A percentile compares a stretch with the other conserved stretches of the same genome.
phyloP scores from a whole-genome alignment of 1,140 invertebrate genomes.

The Drosophila watanabei region DNA sequence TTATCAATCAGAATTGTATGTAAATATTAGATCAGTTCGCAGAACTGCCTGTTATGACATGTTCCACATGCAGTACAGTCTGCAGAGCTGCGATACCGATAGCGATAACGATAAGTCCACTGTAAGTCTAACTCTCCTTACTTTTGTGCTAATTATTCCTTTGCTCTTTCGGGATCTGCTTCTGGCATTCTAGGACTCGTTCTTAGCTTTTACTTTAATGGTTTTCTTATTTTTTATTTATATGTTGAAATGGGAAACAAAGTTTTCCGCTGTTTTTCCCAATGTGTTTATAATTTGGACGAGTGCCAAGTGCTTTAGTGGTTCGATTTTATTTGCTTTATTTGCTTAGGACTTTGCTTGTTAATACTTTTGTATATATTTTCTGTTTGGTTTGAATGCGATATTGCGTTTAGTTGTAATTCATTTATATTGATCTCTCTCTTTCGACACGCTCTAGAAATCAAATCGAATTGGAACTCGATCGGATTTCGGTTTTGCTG shows the following conservation, averaged over 20 bases:
- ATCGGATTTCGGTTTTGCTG: slow-evolving; percentile 10
- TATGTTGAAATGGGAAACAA: slow-evolving; percentile 8
- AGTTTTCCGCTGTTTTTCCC: slow-evolving; percentile 31
- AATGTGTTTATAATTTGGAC: slow-evolving; percentile 41
- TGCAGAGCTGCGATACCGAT: slow-evolving; percentile 23
- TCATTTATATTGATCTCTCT: slow-evolving; percentile 39
- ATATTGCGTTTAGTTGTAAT: slow-evolving; percentile 17
- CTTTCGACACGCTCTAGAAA: slow-evolving; percentile 57
- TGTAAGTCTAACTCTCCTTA: slow-evolving; percentile 6
- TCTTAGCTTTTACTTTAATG: neutral
- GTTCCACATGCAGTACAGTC: slow-evolving; percentile 25
- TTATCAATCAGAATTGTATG: slow-evolving; percentile 53
- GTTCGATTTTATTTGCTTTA: slow-evolving; percentile 26
- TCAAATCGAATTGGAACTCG: slow-evolving; percentile 25
- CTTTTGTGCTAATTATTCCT: slow-evolving; percentile 12
- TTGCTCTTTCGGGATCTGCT: slow-evolving; percentile 8
- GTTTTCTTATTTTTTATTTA: neutral
- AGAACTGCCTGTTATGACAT: slow-evolving; percentile 1
- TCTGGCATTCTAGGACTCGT: slow-evolving; percentile 4
- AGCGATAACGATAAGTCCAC: neutral
- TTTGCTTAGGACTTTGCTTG: slow-evolving; percentile 1
- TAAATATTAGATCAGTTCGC: slow-evolving; percentile 20
- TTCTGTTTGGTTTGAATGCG: slow-evolving; percentile 9
- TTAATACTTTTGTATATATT: slow-evolving; percentile 22
- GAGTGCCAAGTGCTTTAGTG: slow-evolving; percentile 33